phyloP scores from a whole-genome alignment of 2,888 invertebrate genomes.

The Watsonalla cultraria region DNA sequence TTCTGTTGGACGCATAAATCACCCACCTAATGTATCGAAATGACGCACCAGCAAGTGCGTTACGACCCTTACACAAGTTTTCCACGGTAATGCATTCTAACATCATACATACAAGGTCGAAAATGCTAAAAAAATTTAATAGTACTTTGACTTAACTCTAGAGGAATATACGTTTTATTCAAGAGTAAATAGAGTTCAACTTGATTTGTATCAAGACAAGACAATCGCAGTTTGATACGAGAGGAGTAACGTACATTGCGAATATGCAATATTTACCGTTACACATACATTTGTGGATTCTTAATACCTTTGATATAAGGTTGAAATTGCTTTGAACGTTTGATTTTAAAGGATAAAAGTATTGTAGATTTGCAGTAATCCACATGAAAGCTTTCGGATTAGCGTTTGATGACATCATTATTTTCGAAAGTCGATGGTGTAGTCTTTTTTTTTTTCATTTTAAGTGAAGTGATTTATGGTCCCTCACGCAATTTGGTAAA shows the following conservation, averaged over 20 bases:
- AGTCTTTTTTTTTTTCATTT: slow-evolving; percentile 32
- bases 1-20: slow-evolving; percentile 70
- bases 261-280: slow-evolving; percentile 9
- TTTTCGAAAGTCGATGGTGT: slow-evolving; percentile 72
- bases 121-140: background rate
- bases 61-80: slow-evolving; percentile 33
- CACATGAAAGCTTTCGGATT: slow-evolving; percentile 78
- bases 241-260: slow-evolving; percentile 26
- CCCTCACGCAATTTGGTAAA: slow-evolving; percentile 36
- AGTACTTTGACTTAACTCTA: background rate
- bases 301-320: slow-evolving; percentile 20
- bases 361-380: slow-evolving; percentile 54
- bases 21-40: slow-evolving; percentile 75
- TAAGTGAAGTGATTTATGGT: slow-evolving; percentile 61
- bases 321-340: slow-evolving; percentile 17
- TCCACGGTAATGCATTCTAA: background rate
- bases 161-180: slow-evolving; percentile 7
- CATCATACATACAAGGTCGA: slow-evolving; percentile 6
- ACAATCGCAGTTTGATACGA: slow-evolving; percentile 45
- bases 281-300: slow-evolving; percentile 1
- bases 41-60: slow-evolving; percentile 57
- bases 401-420: slow-evolving; percentile 79
- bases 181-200: slow-evolving; percentile 16
- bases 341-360: slow-evolving; percentile 2
- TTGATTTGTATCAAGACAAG: slow-evolving; percentile 20